Conservation (phyloP, 2,113 vertebrate species). For the Hypomesus transpacificus region DNA sequence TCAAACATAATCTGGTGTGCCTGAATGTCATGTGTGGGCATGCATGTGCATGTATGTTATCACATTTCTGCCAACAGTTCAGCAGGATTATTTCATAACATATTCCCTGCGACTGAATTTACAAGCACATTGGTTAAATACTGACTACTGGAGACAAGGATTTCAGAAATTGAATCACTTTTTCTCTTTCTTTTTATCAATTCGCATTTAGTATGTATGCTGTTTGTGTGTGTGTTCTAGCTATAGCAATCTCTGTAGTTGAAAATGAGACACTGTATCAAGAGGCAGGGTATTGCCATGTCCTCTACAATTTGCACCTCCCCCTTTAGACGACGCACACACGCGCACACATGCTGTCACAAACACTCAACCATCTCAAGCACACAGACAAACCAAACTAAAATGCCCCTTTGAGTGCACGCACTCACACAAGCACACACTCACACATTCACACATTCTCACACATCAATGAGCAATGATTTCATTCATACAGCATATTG, state of each 20-base stretch:
- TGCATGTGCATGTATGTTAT: not conserved
- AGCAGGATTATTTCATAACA: no score
- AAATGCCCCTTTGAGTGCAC: not conserved
- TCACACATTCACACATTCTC: not conserved
- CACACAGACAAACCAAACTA: not conserved
- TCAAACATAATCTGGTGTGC: conserved; percentile 26
- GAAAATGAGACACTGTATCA: not conserved
- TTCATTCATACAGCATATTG: conserved; percentile 1
- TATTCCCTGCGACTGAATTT: no score
- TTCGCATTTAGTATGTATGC: not conserved
- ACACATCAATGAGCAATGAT: conserved; percentile 4
- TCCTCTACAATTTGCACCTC: not conserved
- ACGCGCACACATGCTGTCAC: not conserved
- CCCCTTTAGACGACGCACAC: not conserved
- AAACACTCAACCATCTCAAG: not conserved
- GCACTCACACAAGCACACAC: conserved; percentile 11
- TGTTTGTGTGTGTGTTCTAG: not conserved
- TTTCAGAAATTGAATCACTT: not conserved
- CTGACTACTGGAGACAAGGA: no score
- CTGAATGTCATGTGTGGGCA: not conserved
- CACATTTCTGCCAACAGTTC: no score
- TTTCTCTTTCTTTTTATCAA: not conserved
- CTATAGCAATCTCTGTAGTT: not conserved
- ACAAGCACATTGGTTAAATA: not conserved
- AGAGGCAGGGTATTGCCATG: not conserved